phyloP scores from a whole-genome alignment of 2,888 invertebrate species.

The Diabrotica balteata region DNA sequence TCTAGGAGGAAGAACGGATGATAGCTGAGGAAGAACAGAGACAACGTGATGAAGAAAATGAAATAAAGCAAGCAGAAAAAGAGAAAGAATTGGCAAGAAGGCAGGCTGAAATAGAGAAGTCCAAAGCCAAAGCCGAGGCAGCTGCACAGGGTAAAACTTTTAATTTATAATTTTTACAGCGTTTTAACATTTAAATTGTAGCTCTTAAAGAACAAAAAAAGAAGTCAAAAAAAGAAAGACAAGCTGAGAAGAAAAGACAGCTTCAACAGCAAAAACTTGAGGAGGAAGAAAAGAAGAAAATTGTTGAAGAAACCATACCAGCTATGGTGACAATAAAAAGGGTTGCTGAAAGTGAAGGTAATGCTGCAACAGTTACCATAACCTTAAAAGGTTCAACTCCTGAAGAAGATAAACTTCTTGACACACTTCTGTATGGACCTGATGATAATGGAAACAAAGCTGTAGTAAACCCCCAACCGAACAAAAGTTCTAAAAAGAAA shows the following conservation, averaged over 20 bases:
- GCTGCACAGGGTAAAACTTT: conserved; percentile 30
- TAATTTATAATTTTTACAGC: neutral
- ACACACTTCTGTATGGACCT: conserved; percentile 72
- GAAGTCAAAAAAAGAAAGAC: conserved; percentile 52
- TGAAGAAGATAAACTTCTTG: conserved; percentile 76
- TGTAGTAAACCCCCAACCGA: conserved; percentile 8
- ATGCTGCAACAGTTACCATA: conserved; percentile 78
- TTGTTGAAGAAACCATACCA: conserved; percentile 59
- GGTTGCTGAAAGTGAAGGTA: conserved; percentile 70
- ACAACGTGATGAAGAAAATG: conserved; percentile 40
- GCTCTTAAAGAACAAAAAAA: conserved; percentile 32
- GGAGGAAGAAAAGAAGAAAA: conserved; percentile 35
- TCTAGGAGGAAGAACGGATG: conserved; percentile 52
- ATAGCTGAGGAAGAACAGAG: conserved; percentile 47
- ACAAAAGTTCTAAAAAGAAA: conserved; percentile 41
- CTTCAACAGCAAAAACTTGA: conserved; percentile 50
- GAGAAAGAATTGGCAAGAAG: conserved; percentile 51
- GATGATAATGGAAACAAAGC: conserved; percentile 45
- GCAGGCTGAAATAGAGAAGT: conserved; percentile 48
- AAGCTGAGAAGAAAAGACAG: conserved; percentile 54
- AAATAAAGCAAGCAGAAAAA: conserved; percentile 49
- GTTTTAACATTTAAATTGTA: neutral
- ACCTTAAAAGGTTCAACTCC: conserved; percentile 77
- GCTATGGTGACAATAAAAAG: conserved; percentile 76
- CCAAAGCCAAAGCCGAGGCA: conserved; percentile 28